Percentiles rank a stretch among this genome's conserved stretches.
phyloP scores from a whole-genome alignment of 2,797 vertebrate genomes.

The Epinephelus coioides region DNA sequence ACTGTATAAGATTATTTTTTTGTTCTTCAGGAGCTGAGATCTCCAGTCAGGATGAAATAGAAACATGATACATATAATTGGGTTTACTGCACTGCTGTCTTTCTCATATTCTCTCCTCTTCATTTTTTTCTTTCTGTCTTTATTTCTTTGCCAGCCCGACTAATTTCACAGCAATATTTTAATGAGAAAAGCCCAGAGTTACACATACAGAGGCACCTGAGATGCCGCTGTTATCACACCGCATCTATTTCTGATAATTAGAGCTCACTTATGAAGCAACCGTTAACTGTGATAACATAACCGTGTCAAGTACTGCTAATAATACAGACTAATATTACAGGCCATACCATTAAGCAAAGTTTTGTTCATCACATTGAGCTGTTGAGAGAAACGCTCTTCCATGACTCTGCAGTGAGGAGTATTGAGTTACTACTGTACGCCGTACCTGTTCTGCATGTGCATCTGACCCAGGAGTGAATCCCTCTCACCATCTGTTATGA shows the following conservation, averaged over 20 bases:
- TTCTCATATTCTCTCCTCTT: constrained; percentile 22
- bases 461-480: constrained; percentile 51
- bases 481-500: constrained; percentile 56
- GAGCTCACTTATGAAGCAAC: constrained; percentile 30
- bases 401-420: constrained; percentile 26
- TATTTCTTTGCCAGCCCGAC: constrained; percentile 6
- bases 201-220: constrained; percentile 24
- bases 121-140: neutral
- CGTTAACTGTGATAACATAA: constrained; percentile 28
- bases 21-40: constrained; percentile 26
- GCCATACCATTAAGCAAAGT: constrained; percentile 29
- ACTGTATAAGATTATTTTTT: constrained; percentile 16
- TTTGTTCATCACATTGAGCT: constrained; percentile 40
- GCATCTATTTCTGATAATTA: constrained; percentile 52
- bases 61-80: constrained; percentile 44
- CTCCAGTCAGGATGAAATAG: constrained; percentile 31
- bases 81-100: constrained; percentile 27
- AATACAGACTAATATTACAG: constrained; percentile 27
- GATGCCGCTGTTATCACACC: constrained; percentile 19
- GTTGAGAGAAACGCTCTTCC: constrained; percentile 18
- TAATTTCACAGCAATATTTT: constrained; percentile 30
- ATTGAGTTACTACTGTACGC: constrained; percentile 32
- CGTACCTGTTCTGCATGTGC: constrained; percentile 41
- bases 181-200: constrained; percentile 20
- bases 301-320: constrained; percentile 29